phyloP scores from a whole-genome alignment of 2,888 invertebrate genomes.

The Epistrophe grossulariae region DNA sequence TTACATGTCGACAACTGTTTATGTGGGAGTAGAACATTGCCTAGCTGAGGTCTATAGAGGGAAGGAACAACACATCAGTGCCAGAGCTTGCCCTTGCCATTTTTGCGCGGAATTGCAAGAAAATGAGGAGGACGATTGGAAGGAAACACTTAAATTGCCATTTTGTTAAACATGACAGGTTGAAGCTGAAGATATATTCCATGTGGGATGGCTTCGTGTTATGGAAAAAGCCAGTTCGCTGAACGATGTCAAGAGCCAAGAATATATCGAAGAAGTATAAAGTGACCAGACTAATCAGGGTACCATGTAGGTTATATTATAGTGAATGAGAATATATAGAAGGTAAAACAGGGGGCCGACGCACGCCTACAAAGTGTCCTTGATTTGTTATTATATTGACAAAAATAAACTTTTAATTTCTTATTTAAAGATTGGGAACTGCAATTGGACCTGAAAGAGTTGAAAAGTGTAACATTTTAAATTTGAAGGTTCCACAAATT shows the following conservation, averaged over 20 bases:
- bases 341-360: not conserved
- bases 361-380: conserved; percentile 30
- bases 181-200: conserved; percentile 71
- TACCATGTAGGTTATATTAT: conserved; percentile 42
- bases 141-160: conserved; percentile 75
- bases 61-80: conserved; percentile 5
- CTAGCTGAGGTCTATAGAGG: conserved; percentile 8
- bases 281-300: conserved; percentile 61
- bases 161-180: conserved; percentile 74
- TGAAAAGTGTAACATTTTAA: no score
- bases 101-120: conserved; percentile 17
- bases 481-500: no score
- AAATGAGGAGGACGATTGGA: conserved; percentile 59
- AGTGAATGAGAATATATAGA: not conserved
- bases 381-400: conserved; percentile 4
- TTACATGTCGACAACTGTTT: conserved; percentile 75
- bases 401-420: not conserved
- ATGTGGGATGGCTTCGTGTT: conserved; percentile 70
- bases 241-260: conserved; percentile 1
- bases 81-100: conserved; percentile 54
- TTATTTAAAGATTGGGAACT: no score
- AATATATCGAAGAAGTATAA: conserved; percentile 4
- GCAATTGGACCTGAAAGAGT: no score
- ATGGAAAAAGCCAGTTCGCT: conserved; percentile 25
- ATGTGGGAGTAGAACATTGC: conserved; percentile 73